Base-by-base conservation (phyloP, 2,797 vertebrate species). In the Cossypha heuglini region DNA sequence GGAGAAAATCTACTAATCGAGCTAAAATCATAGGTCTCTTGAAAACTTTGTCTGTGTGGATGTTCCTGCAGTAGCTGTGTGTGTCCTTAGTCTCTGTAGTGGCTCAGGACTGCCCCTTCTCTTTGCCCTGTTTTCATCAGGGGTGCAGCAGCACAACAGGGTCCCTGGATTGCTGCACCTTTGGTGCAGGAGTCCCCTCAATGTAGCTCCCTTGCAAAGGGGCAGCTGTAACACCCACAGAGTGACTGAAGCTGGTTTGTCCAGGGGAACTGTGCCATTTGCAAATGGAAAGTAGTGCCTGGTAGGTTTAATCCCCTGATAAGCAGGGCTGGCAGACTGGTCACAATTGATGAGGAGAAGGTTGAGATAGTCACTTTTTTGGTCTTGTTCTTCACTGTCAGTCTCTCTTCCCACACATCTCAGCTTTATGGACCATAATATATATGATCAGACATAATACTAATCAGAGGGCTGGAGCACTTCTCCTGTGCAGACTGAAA, bases 1-100 rank as follows among this genome's bases (percentile, higher is more conserved):
- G 77, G 63, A 83, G 74, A 94, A 93, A 97, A 92, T 64, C 59
- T 91, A 78, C 88, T 94, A 63, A 94, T 73, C 0, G 1, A 95
- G 80, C 68, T 91, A 71, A 89, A 96, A 89, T 63, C 64, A 43
- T 37, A 48, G 77, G 51, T 93, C 55, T 20, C 33, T 78, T 78
- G 71, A 72, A 88, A 93, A 66, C 67, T 64, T 15, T 29, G 31
- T 79, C 7, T 78, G 1, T 80, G 19, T 52, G 38, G 83, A 33
- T 37, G 33, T 37, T 82, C 19, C 91, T 69, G 71, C 81, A 79
- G 80, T 80, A 89, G 80, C 64, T 86, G 6, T 55, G 46, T 1
- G 1, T 68, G 62, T 86, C 45, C 59, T 71, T 57, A 43, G 48
- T 63, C 54, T 78, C 49, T 8, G 0, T 0, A n/a, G n/a, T 40